A percentile compares a stretch with the other conserved stretches of the same genome.
phyloP scores from a whole-genome alignment of 2,797 vertebrate genomes.

The Tiaroga cobitis region DNA sequence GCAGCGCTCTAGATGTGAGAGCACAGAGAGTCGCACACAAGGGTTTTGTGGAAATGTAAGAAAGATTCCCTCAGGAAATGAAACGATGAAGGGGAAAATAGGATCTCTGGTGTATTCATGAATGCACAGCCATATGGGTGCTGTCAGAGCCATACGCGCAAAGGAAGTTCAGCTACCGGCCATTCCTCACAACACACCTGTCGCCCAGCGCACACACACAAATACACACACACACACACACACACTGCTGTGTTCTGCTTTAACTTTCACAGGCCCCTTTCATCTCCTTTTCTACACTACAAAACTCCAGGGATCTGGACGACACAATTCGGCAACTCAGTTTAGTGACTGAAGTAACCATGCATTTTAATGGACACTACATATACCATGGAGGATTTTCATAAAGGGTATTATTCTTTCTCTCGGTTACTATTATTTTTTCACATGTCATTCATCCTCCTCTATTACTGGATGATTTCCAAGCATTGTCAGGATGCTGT shows the following conservation, averaged over 20 bases:
- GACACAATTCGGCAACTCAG: background rate
- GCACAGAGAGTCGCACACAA: background rate
- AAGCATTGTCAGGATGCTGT: conserved; percentile 1
- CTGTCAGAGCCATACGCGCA: conserved; percentile 36
- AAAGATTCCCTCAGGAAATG: conserved; percentile 6
- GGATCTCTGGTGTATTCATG: conserved; percentile 17
- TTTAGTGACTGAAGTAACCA: background rate
- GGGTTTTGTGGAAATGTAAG: background rate
- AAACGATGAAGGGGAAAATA: background rate
- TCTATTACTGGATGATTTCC: conserved; percentile 8
- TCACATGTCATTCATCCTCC: background rate
- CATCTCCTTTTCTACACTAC: conserved; percentile 61
- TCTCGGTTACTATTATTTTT: background rate
- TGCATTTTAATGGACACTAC: background rate
- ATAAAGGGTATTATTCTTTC: background rate
- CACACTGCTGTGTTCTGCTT: too few relatives aligned
- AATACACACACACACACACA: too few relatives aligned
- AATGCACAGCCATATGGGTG: conserved; percentile 44
- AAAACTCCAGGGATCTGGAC: conserved; percentile 22
- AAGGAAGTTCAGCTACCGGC: conserved; percentile 21
- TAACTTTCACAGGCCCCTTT: conserved; percentile 60
- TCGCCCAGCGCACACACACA: conserved; percentile 40
- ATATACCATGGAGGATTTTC: too few relatives aligned
- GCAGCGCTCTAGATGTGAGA: background rate
- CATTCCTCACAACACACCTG: conserved; percentile 26